Evolutionary conservation across 2,888 invertebrate species (phyloP), one percentile per base, ranked within the genome.

Genomic region (Drosophila peninsularis): DNA sequence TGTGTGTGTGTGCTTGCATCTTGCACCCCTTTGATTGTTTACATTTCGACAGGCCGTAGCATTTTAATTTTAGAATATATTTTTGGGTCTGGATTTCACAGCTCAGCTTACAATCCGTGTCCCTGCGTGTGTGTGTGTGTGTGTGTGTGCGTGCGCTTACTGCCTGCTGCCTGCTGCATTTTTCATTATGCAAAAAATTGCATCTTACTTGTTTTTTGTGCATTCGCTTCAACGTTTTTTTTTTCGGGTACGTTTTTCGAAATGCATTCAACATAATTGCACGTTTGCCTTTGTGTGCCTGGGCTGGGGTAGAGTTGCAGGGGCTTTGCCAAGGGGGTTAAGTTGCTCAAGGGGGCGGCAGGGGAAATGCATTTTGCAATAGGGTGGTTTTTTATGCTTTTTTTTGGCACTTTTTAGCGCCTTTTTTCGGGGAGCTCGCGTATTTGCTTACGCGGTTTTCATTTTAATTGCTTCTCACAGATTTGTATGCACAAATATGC

Each of bases 111-210:
- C 82, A 77, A 80, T 88, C 82, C 74, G 61, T n/a, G n/a, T n/a
- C n/a, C n/a, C 76, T n/a, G n/a, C 74, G 61, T n/a, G n/a, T n/a
- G 27, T 27, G 37, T 55, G 21, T 55, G 45, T 45, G 21, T 36
- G 30, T 55, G 57, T 63, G 32, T 58, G 47, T 56, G 39, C 61
- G 52, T 62, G 47, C 57, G 34, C 64, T 39, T 72, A n/a, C n/a
- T n/a, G n/a, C n/a, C n/a, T 24, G 52, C 73, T 82, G 89, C 88
- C 87, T 87, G 84, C 84, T 87, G 89, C 87, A 81, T 86, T 88
- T 85, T 85, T 87, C 87, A 87, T 85, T 85, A 85, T 85, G 87
- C 85, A 85, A 87, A 79, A 85, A 82, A 82, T 79, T 89, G 84
- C 89, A 85, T 88, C 75, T 71, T 72, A 47, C 45, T 30, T 17